Conservation (phyloP, 2,888 invertebrate genomes). For the Andrena praecox region DNA sequence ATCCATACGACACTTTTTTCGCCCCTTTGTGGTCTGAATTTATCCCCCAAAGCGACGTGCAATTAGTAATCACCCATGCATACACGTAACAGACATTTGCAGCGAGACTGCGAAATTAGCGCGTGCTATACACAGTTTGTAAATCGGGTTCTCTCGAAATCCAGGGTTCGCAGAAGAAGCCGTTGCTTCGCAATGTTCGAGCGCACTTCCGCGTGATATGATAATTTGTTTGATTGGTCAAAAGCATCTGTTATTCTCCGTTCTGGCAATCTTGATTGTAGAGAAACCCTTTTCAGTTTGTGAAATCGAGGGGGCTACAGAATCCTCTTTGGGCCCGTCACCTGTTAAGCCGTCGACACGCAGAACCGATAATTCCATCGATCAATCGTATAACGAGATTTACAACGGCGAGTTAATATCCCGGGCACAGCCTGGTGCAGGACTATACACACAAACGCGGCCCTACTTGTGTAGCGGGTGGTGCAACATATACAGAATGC, state of each 20-base stretch:
- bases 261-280: too few relatives aligned
- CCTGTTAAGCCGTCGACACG: conserved; percentile 28
- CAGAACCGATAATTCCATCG: conserved; percentile 54
- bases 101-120: too few relatives aligned
- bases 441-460: neutral
- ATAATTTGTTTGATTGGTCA: neutral
- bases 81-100: too few relatives aligned
- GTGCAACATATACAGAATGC: conserved; percentile 8
- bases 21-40: too few relatives aligned
- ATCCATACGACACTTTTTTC: too few relatives aligned
- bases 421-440: conserved; percentile 19
- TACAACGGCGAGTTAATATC: conserved; percentile 41
- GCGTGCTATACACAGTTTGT: too few relatives aligned
- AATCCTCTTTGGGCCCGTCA: conserved; percentile 10
- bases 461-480: neutral
- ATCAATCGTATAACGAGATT: conserved; percentile 55
- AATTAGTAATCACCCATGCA: too few relatives aligned
- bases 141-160: too few relatives aligned
- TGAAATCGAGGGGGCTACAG: neutral
- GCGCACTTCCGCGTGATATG: too few relatives aligned
- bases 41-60: too few relatives aligned
- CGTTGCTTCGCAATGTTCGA: too few relatives aligned
- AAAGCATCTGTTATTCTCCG: neutral
- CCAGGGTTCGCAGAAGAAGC: too few relatives aligned
- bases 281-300: neutral